These are phyloP conservation scores for Cuculus canorus DNA, from an alignment of 2,797 vertebrate species.

Conservation along the genomic window DNA sequence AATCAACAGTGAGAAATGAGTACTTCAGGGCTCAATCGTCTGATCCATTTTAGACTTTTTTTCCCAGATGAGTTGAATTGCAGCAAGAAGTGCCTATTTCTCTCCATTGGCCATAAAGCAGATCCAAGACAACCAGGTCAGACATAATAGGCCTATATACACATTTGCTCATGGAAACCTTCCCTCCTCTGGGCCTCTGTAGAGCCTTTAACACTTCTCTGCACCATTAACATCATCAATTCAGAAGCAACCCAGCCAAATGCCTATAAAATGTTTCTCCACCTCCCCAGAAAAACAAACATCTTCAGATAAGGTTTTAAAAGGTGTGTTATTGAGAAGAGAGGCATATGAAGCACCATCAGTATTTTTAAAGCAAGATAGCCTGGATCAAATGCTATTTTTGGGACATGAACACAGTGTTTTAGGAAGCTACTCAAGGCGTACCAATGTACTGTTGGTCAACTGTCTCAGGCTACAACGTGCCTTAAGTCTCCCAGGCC, in stretches of 20 bases:
- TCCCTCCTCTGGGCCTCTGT: neutral
- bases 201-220: neutral
- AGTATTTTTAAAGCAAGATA: neutral
- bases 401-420: neutral
- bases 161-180: neutral
- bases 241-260: neutral
- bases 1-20: neutral
- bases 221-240: neutral
- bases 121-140: neutral
- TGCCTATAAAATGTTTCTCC: neutral
- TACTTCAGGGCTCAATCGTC: neutral
- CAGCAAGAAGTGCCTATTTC: neutral
- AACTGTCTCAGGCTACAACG: neutral
- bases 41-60: neutral
- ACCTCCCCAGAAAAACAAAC: neutral
- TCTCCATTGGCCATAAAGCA: neutral
- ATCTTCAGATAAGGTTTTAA: neutral
- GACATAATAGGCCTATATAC: neutral
- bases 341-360: neutral
- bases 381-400: fast-evolving
- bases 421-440: neutral
- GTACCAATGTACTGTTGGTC: neutral
- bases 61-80: neutral
- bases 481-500: neutral
- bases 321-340: neutral